Base-by-base conservation (phyloP, 35 echinoderm and acorn worm genomes). In the Lytechinus pictus region DNA sequence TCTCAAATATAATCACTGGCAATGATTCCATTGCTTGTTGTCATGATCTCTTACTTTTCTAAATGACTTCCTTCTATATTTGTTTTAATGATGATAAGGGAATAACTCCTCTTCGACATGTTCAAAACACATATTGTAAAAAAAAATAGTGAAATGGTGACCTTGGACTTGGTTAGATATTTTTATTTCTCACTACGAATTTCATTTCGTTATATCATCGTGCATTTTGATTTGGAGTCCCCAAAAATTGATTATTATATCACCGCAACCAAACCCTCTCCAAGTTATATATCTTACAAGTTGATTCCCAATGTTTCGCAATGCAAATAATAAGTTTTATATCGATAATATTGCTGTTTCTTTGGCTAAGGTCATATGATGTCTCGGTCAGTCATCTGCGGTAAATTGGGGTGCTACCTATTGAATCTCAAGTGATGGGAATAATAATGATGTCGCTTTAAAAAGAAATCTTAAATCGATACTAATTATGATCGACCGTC, bases 401-500 rank as follows among this genome's bases (percentile, higher is more conserved):
- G 66, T 79, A 79, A 79, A 79, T 79, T 79, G 66, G 66, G 66
- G 66, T 79, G 66, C 66, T 24, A 79, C 66, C 66, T 79, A 79
- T 79, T 7, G 66, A 79, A 79, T 6, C 5, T 24, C 66, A 79
- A 79, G 0, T 79, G 19, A 79, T 79, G 66, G n/a, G 66, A 79
- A 79, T 24, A 79, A 79, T 79, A 79, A 79, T 79, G 66, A 79
- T 79, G 66, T 79, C 66, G 16, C 16, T 79, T 6, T 79, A 24
- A 79, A 79, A 58, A 58, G 13, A 13, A 58, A n/a, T 79, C 66
- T 24, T 24, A 79, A 14, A 79, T 79, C 66, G 21, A 79, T 79
- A 79, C 66, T 79, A 79, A 79, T 79, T 79, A 79, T 79, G 66
- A 79, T 79, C 66, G 66, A 79, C 66, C 66, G 66, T 79, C n/a